Base-by-base conservation (phyloP, 2,113 vertebrate species). In the Pollachius pollachius region DNA sequence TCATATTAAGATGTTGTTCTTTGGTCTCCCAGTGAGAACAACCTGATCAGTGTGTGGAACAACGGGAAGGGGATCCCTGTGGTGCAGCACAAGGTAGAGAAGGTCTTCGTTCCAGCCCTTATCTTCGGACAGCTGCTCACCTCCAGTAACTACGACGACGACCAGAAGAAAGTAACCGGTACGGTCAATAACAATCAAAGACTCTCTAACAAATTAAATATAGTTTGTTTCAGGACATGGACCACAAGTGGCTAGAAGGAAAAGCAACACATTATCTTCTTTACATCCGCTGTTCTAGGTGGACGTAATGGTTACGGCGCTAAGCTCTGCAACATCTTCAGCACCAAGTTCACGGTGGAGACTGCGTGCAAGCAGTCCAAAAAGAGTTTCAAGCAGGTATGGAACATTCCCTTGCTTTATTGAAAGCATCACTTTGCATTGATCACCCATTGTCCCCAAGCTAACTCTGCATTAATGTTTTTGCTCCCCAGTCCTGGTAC, bases 281-380 rank as follows among this genome's bases (percentile, higher is more conserved):
- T 41, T 30, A 1, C 54, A 57, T 57, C 54, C 54, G n/a, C 54
- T n/a, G 2, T 63, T 79, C 37, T 68, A 99, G 97, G 97, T 90
- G 97, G 97, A 17, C 93, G 97, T 81, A 99, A 99, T 86, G 97
- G 97, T 76, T 99, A 98, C n/a, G 97, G 97, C 81, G 97, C 97
- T 58, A 99, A 99, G 88, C 87, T 99, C 56, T 99, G 97, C 90
- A 99, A 99, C 69, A 99, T 99, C 86, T 99, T 99, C 76, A 99
- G 97, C 89, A 97, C 73, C 57, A 98, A 94, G 88, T 99, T 99
- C 90, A 97, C 95, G 1, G 97, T 99, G 57, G 96, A 99, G 92
- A 99, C 97, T 6, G 91, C 95, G n/a, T 97, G 95, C 80, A 90
- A 68, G 13, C 95, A 98, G 62, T 99, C 96, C 13, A 96, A 88